Conservation (phyloP, 2,113 vertebrate species). For the Odontesthes bonariensis region DNA sequence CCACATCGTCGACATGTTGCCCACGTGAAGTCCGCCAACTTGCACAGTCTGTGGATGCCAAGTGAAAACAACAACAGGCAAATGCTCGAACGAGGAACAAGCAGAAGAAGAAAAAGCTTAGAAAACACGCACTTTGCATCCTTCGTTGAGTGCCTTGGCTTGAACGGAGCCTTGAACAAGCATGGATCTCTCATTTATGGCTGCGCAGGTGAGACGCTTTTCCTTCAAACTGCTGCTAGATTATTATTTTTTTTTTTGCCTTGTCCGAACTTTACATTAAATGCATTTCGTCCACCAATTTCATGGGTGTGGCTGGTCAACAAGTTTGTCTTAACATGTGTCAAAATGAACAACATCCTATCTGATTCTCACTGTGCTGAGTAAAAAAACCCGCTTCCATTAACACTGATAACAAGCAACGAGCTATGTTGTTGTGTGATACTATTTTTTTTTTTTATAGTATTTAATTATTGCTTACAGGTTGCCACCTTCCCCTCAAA, state of each 20-base stretch:
- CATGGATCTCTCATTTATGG: constrained; percentile 98
- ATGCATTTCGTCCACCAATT: not conserved
- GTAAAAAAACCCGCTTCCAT: not conserved
- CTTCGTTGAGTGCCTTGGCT: constrained; percentile 59
- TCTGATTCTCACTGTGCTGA: not conserved
- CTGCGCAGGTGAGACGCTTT: constrained; percentile 88
- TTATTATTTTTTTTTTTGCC: not conserved
- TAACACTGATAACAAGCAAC: not conserved
- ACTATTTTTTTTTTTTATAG: no score
- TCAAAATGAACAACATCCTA: not conserved
- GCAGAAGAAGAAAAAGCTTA: not conserved
- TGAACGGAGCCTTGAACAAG: constrained; percentile 66
- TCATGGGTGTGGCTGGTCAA: constrained; percentile 63
- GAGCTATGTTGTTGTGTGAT: not conserved
- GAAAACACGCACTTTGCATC: constrained; percentile 36
- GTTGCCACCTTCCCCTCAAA: not conserved
- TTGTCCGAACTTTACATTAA: constrained; percentile 49
- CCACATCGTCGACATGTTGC: constrained; percentile 40
- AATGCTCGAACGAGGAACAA: constrained; percentile 64
- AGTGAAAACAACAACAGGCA: constrained; percentile 21
- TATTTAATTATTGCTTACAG: not conserved
- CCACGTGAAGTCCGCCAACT: constrained; percentile 61
- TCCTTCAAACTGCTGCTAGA: not conserved
- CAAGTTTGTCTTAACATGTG: constrained; percentile 33
- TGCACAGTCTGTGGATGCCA: constrained; percentile 9